Evolutionary conservation across 2,888 invertebrate genomes (phyloP), one percentile per base, ranked within the genome.

Genomic region (Drosophila monieri): DNA sequence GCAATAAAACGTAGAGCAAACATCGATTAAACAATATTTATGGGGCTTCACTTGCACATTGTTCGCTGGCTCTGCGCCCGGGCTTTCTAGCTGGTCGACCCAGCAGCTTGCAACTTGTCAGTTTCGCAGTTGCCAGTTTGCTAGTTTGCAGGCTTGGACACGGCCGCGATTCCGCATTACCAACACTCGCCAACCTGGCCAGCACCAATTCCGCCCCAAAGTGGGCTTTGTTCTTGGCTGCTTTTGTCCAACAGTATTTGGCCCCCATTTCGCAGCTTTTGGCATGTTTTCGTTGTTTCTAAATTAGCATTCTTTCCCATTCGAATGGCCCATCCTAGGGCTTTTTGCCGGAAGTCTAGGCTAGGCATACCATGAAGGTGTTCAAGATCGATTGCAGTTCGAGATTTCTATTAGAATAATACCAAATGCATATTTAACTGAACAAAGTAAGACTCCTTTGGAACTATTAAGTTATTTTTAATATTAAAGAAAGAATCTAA

Each of bases 11-110:
- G 90, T 90, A 90, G 89, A 90, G 91, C 91, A 91, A 90, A 90
- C 90, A 90, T 90, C 90, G 90, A 90, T 90, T 90, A 90, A 91
- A 91, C 90, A 91, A 90, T 90, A 90, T 90, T 90, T 90, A 90
- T 91, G 90, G 89, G 90, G 90, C 91, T 90, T 91, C 90, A 83
- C 80, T 80, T 80, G 80, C 80, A 85, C 85, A 88, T 78, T 87
- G 85, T 85, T 88, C 88, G 84, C 67, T 88, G 88, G 83, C 71
- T 88, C 77, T 80, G 81, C 70, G 59, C 74, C 75, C 52, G 66
- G 48, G 69, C 52, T 51, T 52, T 85, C 60, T 37, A 60, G 14
- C 60, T 12, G 14, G 23, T 18, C 10, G 9, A 14, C 39, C 39
- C 27, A 27, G 27, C 27, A 39, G 14, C 18, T 15, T 6, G 15